Evolutionary conservation across 2,888 invertebrate species (phyloP).

Genomic region (Cerastis leucographa): DNA sequence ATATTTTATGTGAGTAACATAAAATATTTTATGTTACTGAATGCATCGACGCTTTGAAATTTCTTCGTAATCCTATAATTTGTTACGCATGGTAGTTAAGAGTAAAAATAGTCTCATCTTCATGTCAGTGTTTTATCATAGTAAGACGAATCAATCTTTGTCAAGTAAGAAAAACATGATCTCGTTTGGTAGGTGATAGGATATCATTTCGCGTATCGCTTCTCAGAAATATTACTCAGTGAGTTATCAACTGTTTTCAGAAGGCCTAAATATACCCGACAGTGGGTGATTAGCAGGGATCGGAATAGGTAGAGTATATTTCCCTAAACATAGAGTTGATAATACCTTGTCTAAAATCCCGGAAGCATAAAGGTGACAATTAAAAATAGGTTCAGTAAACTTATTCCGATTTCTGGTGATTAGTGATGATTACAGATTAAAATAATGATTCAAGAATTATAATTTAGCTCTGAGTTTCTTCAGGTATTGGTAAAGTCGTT

Average conservation of each 20-base stretch:
- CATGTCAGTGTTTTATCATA: slow-evolving; percentile 4
- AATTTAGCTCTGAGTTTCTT: background rate
- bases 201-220: slow-evolving; percentile 1
- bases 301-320: too few species aligned
- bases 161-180: slow-evolving; percentile 8
- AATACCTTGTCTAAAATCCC: too few species aligned
- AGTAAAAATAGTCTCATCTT: slow-evolving; percentile 11
- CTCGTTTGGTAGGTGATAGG: slow-evolving; percentile 3
- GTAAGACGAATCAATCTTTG: slow-evolving; percentile 33
- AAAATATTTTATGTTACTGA: background rate
- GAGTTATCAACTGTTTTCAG: background rate
- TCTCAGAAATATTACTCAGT: background rate
- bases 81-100: background rate
- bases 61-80: slow-evolving; percentile 1
- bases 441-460: background rate
- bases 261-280: background rate
- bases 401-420: too few species aligned
- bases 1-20: background rate
- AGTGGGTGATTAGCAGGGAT: background rate
- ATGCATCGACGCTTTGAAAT: slow-evolving; percentile 25
- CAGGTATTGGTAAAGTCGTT: background rate
- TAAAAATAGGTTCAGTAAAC: too few species aligned
- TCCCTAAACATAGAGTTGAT: too few species aligned
- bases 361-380: too few species aligned
- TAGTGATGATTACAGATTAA: background rate